Evolutionary conservation across 92 coral and sea anemone species (phyloP).

Genomic region (Epizoanthus illoricatus): DNA sequence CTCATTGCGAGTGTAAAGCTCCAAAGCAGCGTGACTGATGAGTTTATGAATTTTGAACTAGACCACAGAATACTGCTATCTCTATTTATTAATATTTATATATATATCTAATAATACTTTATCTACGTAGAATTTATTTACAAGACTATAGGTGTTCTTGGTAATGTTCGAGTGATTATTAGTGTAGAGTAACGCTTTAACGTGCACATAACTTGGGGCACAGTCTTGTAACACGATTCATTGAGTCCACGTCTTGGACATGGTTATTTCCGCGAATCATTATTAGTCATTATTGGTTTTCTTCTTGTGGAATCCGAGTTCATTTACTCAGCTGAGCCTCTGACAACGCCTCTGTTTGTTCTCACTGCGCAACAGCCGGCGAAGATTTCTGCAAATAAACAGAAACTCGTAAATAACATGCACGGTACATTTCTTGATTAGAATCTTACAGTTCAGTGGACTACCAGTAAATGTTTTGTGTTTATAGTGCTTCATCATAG

Average conservation of each 20-base stretch:
- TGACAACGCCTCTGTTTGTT: constrained; percentile 40
- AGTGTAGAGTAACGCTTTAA: neutral
- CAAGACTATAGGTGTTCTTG: constrained; percentile 1
- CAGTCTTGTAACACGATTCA: neutral
- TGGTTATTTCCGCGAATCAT: neutral
- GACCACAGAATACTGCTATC: neutral
- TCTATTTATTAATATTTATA: constrained; percentile 33
- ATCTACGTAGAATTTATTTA: constrained; percentile 38
- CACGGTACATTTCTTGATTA: neutral
- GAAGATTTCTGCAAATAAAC: constrained; percentile 33
- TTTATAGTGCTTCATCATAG: too few species aligned
- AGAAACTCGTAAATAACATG: neutral
- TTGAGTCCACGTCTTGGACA: constrained; percentile 38
- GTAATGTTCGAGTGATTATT: constrained; percentile 16
- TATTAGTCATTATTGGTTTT: neutral
- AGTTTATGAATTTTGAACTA: too few species aligned
- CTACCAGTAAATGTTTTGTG: too few species aligned
- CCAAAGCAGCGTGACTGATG: neutral
- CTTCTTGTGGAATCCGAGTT: constrained; percentile 1
- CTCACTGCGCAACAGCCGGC: constrained; percentile 32
- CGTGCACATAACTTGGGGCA: constrained; percentile 12
- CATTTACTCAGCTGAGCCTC: constrained; percentile 1
- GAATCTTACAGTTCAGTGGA: too few species aligned
- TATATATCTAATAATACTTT: constrained; percentile 27
- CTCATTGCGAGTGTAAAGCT: neutral